Evolutionary conservation across 2,113 vertebrate genomes (phyloP), one percentile per base, ranked within the genome.

Genomic region (Narcine bancroftii): DNA sequence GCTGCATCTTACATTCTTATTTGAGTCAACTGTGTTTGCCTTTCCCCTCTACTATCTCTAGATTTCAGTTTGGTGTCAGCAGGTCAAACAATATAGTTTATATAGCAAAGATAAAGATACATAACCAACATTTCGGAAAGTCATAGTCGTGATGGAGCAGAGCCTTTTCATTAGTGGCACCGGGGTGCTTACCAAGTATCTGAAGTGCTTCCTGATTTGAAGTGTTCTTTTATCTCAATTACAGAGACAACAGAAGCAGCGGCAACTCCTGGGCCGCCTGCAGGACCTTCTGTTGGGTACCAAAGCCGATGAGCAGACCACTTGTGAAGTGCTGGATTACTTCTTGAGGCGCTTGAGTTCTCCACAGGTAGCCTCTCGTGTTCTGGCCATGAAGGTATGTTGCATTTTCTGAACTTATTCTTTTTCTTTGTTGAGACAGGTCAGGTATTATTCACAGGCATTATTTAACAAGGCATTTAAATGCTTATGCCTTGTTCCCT

Each of bases 261-360:
- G 96, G 93, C 99, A 99, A 95, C 96, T 99, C 63, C 97, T 99
- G 29, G 96, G 97, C 19, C 97, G 99, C 6, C 96, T 99, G 92
- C 99, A 99, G 95, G 99, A 99, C 94, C 96, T 99, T 71, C 95
- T 99, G 0, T 94, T 99, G 92, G 99, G 98, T 79, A 97, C 98
- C 36, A 98, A 97, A 92, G 98, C 99, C 0, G 99, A 99, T 0
- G 98, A 99, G 92, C 99, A 98, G 95, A 99, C 99, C 72, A 99
- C 99, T 0, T 99, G 98, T 0, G 99, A 99, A 94, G 99, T 99
- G 93, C 95, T 99, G 15, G 99, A 99, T 95, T 99, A 99, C 95
- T 99, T 99, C 94, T 96, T 99, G 42, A 96, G 99, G 2, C 97
- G 99, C 24, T 96, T 99, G 36, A 98, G 98, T 93, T 99, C 99